Evolutionary conservation across 1,140 invertebrate species (phyloP).

Genomic region (Cataglyphis hispanica): DNA sequence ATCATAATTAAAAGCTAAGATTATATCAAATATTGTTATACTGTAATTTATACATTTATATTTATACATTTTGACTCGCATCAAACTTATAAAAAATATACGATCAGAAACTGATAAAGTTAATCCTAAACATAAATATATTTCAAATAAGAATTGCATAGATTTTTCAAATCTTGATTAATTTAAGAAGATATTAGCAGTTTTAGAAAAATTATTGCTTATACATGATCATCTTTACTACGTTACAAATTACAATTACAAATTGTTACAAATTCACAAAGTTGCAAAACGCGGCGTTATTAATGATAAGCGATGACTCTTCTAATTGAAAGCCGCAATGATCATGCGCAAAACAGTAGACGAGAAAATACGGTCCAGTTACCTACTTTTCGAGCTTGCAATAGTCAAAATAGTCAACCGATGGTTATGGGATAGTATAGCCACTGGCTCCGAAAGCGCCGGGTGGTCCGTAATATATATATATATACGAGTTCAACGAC

Average conservation of each 20-base stretch:
- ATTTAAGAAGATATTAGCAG: background rate
- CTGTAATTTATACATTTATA: background rate
- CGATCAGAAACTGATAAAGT: background rate
- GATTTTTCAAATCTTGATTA: background rate
- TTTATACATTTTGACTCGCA: background rate
- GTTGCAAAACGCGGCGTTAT: too few relatives aligned
- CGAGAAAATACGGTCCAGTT: background rate
- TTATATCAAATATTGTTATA: background rate
- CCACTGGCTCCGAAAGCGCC: constrained; percentile 1
- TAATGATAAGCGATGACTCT: background rate
- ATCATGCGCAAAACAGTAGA: constrained; percentile 53
- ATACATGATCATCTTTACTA: background rate
- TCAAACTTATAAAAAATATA: background rate
- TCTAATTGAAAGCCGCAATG: background rate
- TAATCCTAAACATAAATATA: background rate
- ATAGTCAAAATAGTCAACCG: constrained; percentile 49
- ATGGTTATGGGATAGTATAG: constrained; percentile 40
- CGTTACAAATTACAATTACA: too few relatives aligned
- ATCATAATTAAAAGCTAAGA: background rate
- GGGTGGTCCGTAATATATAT: background rate
- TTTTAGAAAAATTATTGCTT: background rate
- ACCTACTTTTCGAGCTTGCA: constrained; percentile 43
- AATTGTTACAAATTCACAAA: background rate
- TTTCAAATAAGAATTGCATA: background rate
- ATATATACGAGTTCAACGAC: background rate